Evolutionary conservation across 2,888 invertebrate species (phyloP), one percentile per base, ranked within the genome.

Genomic region (Lasioglossum malachurum): DNA sequence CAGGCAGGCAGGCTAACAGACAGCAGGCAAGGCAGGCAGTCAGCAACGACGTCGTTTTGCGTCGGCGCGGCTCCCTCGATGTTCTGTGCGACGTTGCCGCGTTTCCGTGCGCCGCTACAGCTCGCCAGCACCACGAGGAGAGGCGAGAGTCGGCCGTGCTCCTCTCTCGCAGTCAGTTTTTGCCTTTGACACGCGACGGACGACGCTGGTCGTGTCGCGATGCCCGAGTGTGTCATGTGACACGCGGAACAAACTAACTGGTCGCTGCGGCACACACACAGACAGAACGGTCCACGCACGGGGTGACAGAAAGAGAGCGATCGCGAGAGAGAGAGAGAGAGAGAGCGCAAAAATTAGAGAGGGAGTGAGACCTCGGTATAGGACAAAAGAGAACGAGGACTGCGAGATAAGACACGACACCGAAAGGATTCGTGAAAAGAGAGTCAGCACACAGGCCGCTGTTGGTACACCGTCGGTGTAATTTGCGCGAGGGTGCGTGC

Each of bases 131-230:
- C 84, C 90, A 89, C 88, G 91, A 90, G 90, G 90, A 88, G 86
- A 84, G 84, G 82, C 90, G 75, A 74, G 75, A 90, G 89, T 89
- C 89, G 87, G 77, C 80, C 86, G 82, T 87, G 87, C 49, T 87
- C 87, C 78, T 76, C 79, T 79, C 78, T 87, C 90, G 88, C 93
- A 94, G 94, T 94, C 91, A 92, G 93, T 94, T 93, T 93, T 92
- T 92, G 92, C 89, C 89, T 91, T 89, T 91, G 89, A 89, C 90
- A 87, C 92, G 92, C 89, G 91, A 83, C 90, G 91, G 92, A 90
- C 89, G 90, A 89, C 86, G 75, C 74, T 78, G 77, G 87, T 79
- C 83, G 89, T 86, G 84, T 88, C 90, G 88, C 86, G 87, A 92
- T 91, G 89, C 86, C 86, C 85, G 87, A 92, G 84, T 90, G 89